A percentile compares a stretch with the other conserved stretches of the same genome.
phyloP scores from a whole-genome alignment of 2,888 invertebrate species.

The Pollenia angustigena region DNA sequence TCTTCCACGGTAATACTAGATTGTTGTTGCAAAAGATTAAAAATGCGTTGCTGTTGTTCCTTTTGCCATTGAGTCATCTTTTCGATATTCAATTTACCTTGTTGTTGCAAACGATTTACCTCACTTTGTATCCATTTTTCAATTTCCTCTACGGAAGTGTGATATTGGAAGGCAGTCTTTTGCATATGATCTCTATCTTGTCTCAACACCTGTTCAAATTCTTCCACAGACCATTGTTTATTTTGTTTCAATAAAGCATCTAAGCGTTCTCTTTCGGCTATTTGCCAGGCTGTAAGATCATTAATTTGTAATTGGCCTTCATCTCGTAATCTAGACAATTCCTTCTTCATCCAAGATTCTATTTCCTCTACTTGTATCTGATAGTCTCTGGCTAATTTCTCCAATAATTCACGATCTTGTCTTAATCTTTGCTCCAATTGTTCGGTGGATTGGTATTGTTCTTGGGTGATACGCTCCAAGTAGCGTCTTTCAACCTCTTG shows the following conservation, averaged over 20 bases:
- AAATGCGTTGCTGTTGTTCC: constrained; percentile 80
- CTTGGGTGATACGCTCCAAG: constrained; percentile 80
- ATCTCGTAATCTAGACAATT: constrained; percentile 80
- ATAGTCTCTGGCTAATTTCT: constrained; percentile 80
- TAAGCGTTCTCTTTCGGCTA: constrained; percentile 80
- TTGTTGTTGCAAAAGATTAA: constrained; percentile 79
- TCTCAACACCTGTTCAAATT: constrained; percentile 79
- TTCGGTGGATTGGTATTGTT: constrained; percentile 81
- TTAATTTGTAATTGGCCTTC: constrained; percentile 82
- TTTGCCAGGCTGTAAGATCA: constrained; percentile 81
- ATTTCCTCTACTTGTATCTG: constrained; percentile 82
- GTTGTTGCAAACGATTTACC: constrained; percentile 78
- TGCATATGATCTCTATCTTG: constrained; percentile 82
- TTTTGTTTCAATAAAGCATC: constrained; percentile 79
- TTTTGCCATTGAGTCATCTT: constrained; percentile 81
- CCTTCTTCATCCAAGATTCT: constrained; percentile 82
- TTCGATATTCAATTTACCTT: constrained; percentile 80
- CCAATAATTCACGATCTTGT: constrained; percentile 81
- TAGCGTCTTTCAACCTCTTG: constrained; percentile 82
- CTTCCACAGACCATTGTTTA: constrained; percentile 80
- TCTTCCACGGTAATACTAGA: constrained; percentile 81
- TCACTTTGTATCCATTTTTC: constrained; percentile 83
- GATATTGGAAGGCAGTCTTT: constrained; percentile 82
- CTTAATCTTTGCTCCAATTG: constrained; percentile 81
- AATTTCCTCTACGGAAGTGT: constrained; percentile 82